These are phyloP conservation scores for Simalia tracyae DNA, from an alignment of 2,797 vertebrate genomes.

Conservation along the genomic window DNA sequence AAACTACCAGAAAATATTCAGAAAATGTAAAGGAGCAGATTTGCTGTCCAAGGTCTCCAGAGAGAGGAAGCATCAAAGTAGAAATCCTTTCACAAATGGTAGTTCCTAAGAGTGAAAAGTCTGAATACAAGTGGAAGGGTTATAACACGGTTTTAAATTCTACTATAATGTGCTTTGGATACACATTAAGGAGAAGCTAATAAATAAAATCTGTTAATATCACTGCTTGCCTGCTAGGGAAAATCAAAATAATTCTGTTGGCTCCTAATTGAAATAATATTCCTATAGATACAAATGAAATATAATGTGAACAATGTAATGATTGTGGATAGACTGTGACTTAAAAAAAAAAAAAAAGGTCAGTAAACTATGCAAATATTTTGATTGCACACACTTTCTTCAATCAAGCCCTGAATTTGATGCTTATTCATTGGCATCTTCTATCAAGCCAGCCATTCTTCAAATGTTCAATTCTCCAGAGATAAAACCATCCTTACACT, in stretches of 20 bases:
- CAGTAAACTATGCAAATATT: neutral
- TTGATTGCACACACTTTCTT: neutral
- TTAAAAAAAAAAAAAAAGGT: neutral
- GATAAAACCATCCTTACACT: neutral
- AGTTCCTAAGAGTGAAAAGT: neutral
- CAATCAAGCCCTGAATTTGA: neutral
- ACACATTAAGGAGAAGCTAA: neutral
- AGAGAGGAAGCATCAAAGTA: neutral
- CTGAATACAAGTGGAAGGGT: neutral
- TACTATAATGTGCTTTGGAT: neutral
- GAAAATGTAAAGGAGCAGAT: slow-evolving; percentile 6
- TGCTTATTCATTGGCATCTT: neutral
- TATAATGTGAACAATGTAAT: neutral
- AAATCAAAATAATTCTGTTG: slow-evolving; percentile 4
- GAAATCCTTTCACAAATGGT: neutral
- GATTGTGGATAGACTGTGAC: neutral
- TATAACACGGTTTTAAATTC: rapidly evolving
- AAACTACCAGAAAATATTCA: neutral
- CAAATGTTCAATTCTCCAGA: neutral
- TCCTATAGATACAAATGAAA: rapidly evolving
- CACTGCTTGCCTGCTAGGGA: neutral
- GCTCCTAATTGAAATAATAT: neutral
- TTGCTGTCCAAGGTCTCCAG: slow-evolving; percentile 26
- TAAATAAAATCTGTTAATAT: neutral
- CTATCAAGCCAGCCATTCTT: neutral